A percentile compares a stretch with the other conserved stretches of the same genome.
Evolutionary conservation across 2,888 invertebrate species (phyloP).

Genomic region (Agrotis puta): DNA sequence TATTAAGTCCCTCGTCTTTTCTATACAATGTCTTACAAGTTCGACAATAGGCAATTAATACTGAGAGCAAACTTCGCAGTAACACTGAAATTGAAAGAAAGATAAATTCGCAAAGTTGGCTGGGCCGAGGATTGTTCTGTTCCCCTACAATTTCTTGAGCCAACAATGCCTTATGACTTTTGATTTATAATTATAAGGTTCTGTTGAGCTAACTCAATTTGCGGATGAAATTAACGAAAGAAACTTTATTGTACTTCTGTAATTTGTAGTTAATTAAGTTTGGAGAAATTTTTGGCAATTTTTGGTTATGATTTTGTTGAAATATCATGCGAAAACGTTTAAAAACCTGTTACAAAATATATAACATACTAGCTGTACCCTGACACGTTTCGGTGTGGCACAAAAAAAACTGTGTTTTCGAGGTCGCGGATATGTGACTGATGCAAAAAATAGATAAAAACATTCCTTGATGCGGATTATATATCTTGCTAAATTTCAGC

Average conservation of each 20-base stretch:
- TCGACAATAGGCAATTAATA: conserved; percentile 76
- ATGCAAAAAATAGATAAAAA: no score
- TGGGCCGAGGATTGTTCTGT: conserved; percentile 60
- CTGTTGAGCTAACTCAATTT: conserved; percentile 62
- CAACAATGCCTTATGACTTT: conserved; percentile 70
- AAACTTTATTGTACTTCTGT: conserved; percentile 51
- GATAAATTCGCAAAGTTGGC: conserved; percentile 73
- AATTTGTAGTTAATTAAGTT: conserved; percentile 35
- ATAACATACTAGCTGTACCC: no score
- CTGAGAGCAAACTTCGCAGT: conserved; percentile 67
- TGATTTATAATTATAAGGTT: conserved; percentile 66
- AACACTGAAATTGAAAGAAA: conserved; percentile 74
- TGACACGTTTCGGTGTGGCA: no score
- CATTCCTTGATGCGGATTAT: no score
- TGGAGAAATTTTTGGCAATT: background rate
- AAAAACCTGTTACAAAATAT: no score
- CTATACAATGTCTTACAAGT: conserved; percentile 60
- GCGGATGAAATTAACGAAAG: conserved; percentile 45
- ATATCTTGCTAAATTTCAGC: no score
- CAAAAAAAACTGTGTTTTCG: no score
- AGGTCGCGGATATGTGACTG: no score
- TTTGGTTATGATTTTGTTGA: background rate
- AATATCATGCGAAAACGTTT: no score
- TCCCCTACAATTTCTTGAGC: conserved; percentile 56
- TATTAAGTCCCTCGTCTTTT: conserved; percentile 45